Base-by-base conservation (phyloP, 2,888 invertebrate species). In the Tyria jacobaeae region DNA sequence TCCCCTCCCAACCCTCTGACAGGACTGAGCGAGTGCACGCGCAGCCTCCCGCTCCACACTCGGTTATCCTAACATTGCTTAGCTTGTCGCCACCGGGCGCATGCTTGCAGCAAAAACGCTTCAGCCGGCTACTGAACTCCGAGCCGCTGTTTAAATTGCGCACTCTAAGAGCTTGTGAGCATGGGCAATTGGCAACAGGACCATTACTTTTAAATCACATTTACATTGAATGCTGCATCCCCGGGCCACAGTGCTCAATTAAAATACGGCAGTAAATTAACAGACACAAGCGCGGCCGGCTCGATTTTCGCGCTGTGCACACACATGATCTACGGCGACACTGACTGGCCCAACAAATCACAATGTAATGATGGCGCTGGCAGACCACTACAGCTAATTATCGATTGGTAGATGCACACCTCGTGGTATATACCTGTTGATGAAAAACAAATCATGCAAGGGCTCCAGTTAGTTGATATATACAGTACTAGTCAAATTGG, bases 181-280 rank as follows among this genome's bases (percentile, higher is more conserved):
- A 60, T 58, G 64, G 66, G 68, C 88, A 82, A 87, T 88, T 83
- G 89, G 76, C 84, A 77, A 81, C 83, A 80, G 82, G 83, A 83
- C 87, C 90, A 89, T 90, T 87, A 89, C 87, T 89, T 85, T 84
- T 76, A 78, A 82, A 80, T 75, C 85, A 76, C 89, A 92, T 92
- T 92, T 89, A 90, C 92, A 92, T 92, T 92, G 92, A 92, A 92
- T 92, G 92, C 87, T 70, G 71, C 71, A 64, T 68, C 78, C 75
- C 76, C 83, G 82, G 74, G 86, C 84, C 82, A 85, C 83, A 75
- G 77, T 79, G 75, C 82, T 82, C 89, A 91, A 91, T 92, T 92
- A 92, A 92, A 92, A 91, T 90, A 86, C 86, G 83, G 80, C 86
- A 83, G 87, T 90, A 90, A 90, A 91, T 92, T 90, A 91, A 82